These are phyloP conservation scores for Panthera tigris DNA, from an alignment of 2,113 vertebrate genomes.

Conservation along the genomic window DNA sequence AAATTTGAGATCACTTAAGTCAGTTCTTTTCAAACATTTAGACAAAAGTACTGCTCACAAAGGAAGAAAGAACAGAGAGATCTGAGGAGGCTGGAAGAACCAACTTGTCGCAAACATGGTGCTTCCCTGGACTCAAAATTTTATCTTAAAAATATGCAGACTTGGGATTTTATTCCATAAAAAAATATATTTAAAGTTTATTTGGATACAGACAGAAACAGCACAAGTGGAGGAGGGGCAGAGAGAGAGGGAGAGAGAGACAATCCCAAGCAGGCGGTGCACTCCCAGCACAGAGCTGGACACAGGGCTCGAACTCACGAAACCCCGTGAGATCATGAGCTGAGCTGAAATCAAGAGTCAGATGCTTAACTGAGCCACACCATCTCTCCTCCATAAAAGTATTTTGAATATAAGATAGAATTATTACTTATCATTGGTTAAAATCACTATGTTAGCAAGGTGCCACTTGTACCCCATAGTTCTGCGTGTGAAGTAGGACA, in stretches of 20 bases:
- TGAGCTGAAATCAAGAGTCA: too few species aligned
- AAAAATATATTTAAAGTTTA: neutral
- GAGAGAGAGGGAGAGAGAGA: too few species aligned
- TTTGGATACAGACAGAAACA: too few species aligned
- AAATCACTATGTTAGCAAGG: neutral
- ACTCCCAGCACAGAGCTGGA: too few species aligned
- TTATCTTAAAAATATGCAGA: neutral
- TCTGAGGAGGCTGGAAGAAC: neutral
- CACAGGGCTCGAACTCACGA: too few species aligned
- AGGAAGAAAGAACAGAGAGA: neutral
- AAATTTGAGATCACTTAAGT: neutral
- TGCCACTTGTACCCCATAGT: neutral
- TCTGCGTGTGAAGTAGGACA: neutral
- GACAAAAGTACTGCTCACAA: neutral
- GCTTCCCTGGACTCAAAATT: neutral
- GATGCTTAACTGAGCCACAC: too few species aligned
- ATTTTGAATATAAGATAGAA: neutral
- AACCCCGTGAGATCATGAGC: too few species aligned
- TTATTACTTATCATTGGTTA: neutral
- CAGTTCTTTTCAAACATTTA: slow-evolving; percentile 16
- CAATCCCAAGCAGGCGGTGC: too few species aligned
- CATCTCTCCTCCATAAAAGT: too few species aligned
- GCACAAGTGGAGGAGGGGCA: too few species aligned
- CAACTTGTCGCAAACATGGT: neutral
- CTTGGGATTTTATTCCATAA: neutral